Evolutionary conservation across 2,888 invertebrate species (phyloP), one percentile per base, ranked within the genome.

Genomic region (Chloromyia formosa): DNA sequence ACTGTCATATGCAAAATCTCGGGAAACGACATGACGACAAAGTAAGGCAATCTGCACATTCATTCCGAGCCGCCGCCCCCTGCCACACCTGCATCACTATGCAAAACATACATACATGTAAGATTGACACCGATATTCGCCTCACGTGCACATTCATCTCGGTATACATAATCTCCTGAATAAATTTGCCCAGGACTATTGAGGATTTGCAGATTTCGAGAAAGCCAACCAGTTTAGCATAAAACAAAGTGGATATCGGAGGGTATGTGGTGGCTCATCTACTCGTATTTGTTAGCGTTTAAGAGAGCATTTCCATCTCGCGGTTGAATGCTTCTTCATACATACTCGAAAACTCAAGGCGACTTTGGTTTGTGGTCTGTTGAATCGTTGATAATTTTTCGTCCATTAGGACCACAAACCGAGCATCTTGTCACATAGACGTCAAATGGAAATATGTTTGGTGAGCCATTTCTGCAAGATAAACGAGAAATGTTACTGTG

Each of bases 121-220:
- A 49, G 16, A 49, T n/a, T 49, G 12, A n/a, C 49, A 10, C n/a
- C 14, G 7, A 27, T 20, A 61, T 61, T 61, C 60, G 20, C 3
- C 12, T 61, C 60, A 61, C 60, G 60, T 61, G 27, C 27, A 27
- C 23, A 16, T 27, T 61, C 60, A 20, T 61, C 14, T 61, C 27
- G 16, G 3, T 27, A 20, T 22, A 14, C 20, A 12, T 61, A 20
- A 61, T 61, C 60, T 61, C 23, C 23, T 27, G 27, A 61, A 27
- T 61, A 27, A 61, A 61, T 61, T 23, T 61, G 10, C 23, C 7
- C 49, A 49, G 16, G 16, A 49, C 49, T 49, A 12, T 49, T 12
- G 1, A n/a, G 49, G 49, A 49, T 49, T n/a, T 12, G 49, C 16
- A 49, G 49, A n/a, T 49, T 49, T 49, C 16, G 10, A 12, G 16